A percentile compares a stretch with the other conserved stretches of the same genome.
Conservation (phyloP, 2,888 invertebrate genomes). For the Cryptus armator region DNA sequence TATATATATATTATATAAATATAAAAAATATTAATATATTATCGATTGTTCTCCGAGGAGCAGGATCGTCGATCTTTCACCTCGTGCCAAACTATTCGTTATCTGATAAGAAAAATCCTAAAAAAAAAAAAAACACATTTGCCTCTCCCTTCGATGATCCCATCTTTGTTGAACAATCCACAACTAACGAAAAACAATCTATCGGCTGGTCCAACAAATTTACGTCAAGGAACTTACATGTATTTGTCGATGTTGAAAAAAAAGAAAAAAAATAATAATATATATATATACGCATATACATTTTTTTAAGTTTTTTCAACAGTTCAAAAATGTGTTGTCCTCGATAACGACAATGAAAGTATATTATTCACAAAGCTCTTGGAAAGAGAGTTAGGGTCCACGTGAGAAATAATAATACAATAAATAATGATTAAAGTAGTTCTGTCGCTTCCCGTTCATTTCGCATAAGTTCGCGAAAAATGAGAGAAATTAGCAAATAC, state of each 20-base stretch:
- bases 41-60: constrained; percentile 47
- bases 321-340: constrained; percentile 13
- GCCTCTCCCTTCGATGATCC: constrained; percentile 24
- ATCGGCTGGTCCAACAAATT: constrained; percentile 60
- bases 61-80: constrained; percentile 54
- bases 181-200: constrained; percentile 22
- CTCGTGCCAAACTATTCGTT: constrained; percentile 61
- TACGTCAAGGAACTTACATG: not conserved
- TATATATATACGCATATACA: not conserved
- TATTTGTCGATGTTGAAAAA: constrained; percentile 30
- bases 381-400: constrained; percentile 55
- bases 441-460: too few species aligned
- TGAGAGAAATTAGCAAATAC: too few species aligned
- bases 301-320: constrained; percentile 5
- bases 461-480: too few species aligned
- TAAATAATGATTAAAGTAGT: constrained; percentile 41
- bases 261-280: not conserved
- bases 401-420: constrained; percentile 57
- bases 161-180: constrained; percentile 23
- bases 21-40: constrained; percentile 29
- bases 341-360: constrained; percentile 31
- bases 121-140: not conserved
- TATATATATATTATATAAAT: constrained; percentile 21
- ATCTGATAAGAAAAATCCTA: constrained; percentile 28
- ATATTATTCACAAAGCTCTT: constrained; percentile 44